Evolutionary conservation across 2,888 invertebrate species (phyloP).

Genomic region (Euzophera pinguis): DNA sequence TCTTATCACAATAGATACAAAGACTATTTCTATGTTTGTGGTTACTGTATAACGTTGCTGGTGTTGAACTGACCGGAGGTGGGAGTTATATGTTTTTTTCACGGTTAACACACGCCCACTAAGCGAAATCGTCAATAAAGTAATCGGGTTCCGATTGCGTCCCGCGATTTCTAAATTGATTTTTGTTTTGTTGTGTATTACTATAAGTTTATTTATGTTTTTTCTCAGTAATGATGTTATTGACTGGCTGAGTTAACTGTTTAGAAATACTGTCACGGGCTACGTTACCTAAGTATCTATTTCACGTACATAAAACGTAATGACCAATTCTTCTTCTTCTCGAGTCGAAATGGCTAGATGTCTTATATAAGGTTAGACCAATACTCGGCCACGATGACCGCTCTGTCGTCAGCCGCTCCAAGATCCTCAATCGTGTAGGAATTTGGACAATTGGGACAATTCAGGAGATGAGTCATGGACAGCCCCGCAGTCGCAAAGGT

Average conservation of each 20-base stretch:
- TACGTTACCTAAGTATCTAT: neutral
- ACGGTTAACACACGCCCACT: slow-evolving; percentile 69
- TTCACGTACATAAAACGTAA: neutral
- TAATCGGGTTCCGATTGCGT: slow-evolving; percentile 45
- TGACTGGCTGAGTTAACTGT: slow-evolving; percentile 1
- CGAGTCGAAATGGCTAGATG: too few species aligned
- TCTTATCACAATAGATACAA: slow-evolving; percentile 43
- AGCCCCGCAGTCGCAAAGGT: too few species aligned
- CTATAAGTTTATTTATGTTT: slow-evolving; percentile 11
- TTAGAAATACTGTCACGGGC: neutral
- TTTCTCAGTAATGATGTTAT: slow-evolving; percentile 1
- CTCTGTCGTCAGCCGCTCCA: too few species aligned
- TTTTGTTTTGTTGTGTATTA: slow-evolving; percentile 29
- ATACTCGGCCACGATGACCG: too few species aligned
- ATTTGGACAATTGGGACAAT: too few species aligned
- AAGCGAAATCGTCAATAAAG: slow-evolving; percentile 53
- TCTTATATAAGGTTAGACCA: too few species aligned
- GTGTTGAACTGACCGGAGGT: slow-evolving; percentile 61
- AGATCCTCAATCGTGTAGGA: too few species aligned
- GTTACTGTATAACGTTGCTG: slow-evolving; percentile 37
- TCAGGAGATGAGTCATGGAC: too few species aligned
- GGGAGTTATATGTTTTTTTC: slow-evolving; percentile 78
- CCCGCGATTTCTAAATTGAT: slow-evolving; percentile 51
- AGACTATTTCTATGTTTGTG: slow-evolving; percentile 38
- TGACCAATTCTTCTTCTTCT: too few species aligned